phyloP scores from a whole-genome alignment of 2,113 vertebrate species.

The Phylloscopus trochiloides region DNA sequence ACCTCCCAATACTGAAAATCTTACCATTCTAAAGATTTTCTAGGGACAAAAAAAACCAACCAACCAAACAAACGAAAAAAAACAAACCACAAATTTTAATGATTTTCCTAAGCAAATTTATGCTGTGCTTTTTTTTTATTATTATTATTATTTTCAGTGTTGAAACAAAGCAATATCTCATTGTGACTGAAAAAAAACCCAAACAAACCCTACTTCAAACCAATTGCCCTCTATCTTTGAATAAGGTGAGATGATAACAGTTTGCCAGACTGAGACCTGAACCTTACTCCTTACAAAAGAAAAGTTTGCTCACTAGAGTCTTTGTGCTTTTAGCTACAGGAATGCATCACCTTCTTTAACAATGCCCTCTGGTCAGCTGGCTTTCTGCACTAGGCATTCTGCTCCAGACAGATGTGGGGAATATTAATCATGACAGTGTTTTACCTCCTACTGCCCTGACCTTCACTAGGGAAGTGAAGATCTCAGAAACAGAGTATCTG shows the following conservation, averaged over 20 bases:
- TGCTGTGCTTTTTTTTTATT: rapidly evolving
- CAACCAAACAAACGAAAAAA: background rate
- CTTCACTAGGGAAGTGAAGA: constrained; percentile 1
- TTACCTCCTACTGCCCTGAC: constrained; percentile 2
- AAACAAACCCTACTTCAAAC: background rate
- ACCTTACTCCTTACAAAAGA: background rate
- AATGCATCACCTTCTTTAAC: background rate
- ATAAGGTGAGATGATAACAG: background rate
- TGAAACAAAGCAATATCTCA: background rate
- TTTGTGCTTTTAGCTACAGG: background rate
- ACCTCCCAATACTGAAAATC: background rate
- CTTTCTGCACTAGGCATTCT: background rate
- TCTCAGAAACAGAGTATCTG: background rate
- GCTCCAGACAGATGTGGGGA: background rate
- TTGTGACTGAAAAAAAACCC: background rate
- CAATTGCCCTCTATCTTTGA: background rate
- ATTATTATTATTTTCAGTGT: background rate
- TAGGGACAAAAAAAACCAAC: background rate
- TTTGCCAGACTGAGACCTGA: background rate
- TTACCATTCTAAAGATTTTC: background rate
- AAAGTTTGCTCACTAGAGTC: background rate
- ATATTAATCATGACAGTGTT: constrained; percentile 23
- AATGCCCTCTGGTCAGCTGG: constrained; percentile 12
- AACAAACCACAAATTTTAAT: background rate
- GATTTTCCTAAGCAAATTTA: background rate